Evolutionary conservation across 2,797 vertebrate species (phyloP), one percentile per base, ranked within the genome.

Genomic region (Eulemur rubriventer): DNA sequence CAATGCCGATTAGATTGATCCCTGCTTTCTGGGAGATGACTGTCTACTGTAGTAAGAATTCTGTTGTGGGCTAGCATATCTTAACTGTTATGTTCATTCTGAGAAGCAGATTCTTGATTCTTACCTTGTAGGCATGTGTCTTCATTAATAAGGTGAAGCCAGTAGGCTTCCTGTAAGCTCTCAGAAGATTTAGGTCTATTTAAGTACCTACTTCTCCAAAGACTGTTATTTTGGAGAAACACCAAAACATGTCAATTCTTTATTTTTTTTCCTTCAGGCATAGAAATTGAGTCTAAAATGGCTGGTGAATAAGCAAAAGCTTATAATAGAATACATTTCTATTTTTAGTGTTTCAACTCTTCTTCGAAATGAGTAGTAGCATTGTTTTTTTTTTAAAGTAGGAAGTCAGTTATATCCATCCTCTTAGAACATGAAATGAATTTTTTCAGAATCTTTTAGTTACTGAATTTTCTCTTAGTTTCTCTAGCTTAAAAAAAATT

Each of bases 281-380:
- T 80, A 76, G 92, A 96, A 95, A 95, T 89, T 97, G 92, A 97
- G 95, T 96, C 92, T 43, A 50, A 96, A 97, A 79, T 97, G 79
- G 86, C 70, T 73, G 26, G 73, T 96, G 96, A 97, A 93, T 95
- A 97, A 96, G 79, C 92, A 94, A 73, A 92, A 82, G 43, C 50
- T 97, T 96, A 88, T 86, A 96, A 96, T 92, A 94, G 87, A 95
- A 86, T 96, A 46, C 83, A 52, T 89, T 95, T 96, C 91, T 97
- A 95, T 95, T 97, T 97, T 95, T 96, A 89, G 91, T 70, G 33
- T 91, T 95, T 96, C 24, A 79, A 8, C 50, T 81, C 81, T 96
- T 94, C 86, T 96, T 97, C 89, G 93, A 95, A 93, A 92, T 48
- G 50, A 96, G 84, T 92, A 96, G 84, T 92, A 90, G 69, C 43